Base-by-base conservation (phyloP, 2,113 vertebrate genomes). In the Eublepharis macularius region DNA sequence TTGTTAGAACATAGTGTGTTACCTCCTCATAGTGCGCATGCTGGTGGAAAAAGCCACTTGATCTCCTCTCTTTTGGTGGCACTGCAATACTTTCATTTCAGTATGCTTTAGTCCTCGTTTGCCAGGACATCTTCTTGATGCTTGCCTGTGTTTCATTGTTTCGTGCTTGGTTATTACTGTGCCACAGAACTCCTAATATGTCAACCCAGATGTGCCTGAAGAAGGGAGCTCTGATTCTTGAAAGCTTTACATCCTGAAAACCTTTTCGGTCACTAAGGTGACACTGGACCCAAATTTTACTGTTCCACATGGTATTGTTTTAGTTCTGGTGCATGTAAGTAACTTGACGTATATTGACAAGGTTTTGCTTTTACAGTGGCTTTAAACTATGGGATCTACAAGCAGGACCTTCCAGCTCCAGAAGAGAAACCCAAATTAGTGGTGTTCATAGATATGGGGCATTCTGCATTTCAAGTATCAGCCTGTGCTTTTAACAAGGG, bases 371-470 rank as follows among this genome's bases (percentile, higher is more conserved):
- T 2, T 92, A 99, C 57, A 86, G 99, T 99, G 96, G 97, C 98
- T 89, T 96, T 99, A 90, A 98, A 98, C 0, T 99, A 99, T 80
- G 99, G 99, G 84, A 99, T 99, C 94, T 99, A 99, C 96, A 99
- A 99, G 92, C 98, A 98, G 96, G 99, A 99, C 94, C 97, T 99
- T 90, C 99, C 99, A 57, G 92, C 95, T 80, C 96, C 97, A 7
- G 99, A 99, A 77, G 99, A 99, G 87, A 99, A 99, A 93, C 97
- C 99, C 91, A 96, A 98, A 95, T 97, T 94, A 2, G 98, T 99
- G 89, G 98, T 98, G 92, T 99, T 99, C 95, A 97, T 99, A 92
- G 99, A 99, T 82, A 92, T 99, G 96, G 99, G 99, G 3, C 98
- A 99, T 95, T 98, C 98, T 78, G 97, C 97, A 2, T 99, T 98